These are phyloP conservation scores for Fopius arisanus DNA, from an alignment of 1,140 invertebrate species.

Conservation along the genomic window DNA sequence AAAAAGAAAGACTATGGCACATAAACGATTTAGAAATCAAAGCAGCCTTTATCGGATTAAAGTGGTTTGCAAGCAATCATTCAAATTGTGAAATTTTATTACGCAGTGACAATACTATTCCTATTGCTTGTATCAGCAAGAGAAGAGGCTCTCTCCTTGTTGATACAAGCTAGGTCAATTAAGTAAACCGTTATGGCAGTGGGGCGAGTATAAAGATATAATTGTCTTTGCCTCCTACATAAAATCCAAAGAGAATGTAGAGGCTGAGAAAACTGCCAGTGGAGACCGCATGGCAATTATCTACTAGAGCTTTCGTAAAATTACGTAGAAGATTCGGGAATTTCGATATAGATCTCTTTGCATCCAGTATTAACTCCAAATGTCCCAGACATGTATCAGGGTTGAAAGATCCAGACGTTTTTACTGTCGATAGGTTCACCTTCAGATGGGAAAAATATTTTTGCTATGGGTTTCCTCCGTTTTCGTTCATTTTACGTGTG, in stretches of 20 bases:
- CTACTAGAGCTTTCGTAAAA: background rate
- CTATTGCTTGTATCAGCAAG: constrained; percentile 18
- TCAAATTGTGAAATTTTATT: background rate
- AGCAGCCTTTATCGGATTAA: background rate
- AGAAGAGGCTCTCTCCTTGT: background rate
- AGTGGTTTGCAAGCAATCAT: constrained; percentile 1
- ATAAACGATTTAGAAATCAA: constrained; percentile 9
- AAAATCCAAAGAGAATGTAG: constrained; percentile 5
- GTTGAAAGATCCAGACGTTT: background rate
- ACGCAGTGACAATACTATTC: constrained; percentile 1
- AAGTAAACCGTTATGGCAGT: constrained; percentile 1
- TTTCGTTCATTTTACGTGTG: constrained; percentile 38
- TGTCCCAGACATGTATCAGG: background rate
- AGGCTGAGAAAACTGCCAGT: background rate
- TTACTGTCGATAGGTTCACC: background rate
- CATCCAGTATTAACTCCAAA: background rate
- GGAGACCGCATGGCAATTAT: constrained; percentile 8
- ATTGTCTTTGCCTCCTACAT: background rate
- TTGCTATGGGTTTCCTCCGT: constrained; percentile 44
- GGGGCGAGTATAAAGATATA: background rate
- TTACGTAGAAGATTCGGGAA: background rate
- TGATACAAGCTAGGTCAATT: background rate
- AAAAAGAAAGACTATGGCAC: background rate
- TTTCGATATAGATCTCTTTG: constrained; percentile 2
- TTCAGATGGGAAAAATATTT: background rate